Conservation (phyloP, 2,888 invertebrate genomes). For the Oscheius onirici region DNA sequence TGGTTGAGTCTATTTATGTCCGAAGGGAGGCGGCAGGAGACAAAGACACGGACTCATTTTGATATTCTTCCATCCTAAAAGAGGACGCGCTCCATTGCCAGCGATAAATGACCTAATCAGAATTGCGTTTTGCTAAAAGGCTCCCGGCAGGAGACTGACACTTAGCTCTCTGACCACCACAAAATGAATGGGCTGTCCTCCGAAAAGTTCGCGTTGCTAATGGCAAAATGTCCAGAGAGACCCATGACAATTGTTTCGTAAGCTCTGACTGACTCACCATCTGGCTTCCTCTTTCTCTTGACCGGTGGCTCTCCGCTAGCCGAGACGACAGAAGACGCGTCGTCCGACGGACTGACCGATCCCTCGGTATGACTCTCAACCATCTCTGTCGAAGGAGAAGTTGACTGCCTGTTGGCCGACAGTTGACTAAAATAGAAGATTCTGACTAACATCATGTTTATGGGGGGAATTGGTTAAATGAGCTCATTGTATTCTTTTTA, state of each 20-base stretch:
- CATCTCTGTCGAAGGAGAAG: constrained; percentile 29
- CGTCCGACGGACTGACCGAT: constrained; percentile 29
- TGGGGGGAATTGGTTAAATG: background rate
- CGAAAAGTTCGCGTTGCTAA: constrained; percentile 18
- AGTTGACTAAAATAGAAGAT: constrained; percentile 25
- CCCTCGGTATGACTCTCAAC: constrained; percentile 31
- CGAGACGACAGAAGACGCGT: constrained; percentile 29
- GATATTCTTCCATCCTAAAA: constrained; percentile 13
- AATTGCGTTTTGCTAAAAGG: constrained; percentile 25
- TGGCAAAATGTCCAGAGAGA: constrained; percentile 10
- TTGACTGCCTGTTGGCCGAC: constrained; percentile 23
- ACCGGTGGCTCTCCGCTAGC: constrained; percentile 6
- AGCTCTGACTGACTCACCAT: constrained; percentile 28
- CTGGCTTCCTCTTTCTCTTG: constrained; percentile 35
- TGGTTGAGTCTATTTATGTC: background rate
- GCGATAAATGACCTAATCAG: constrained; percentile 31
- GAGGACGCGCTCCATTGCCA: constrained; percentile 29
- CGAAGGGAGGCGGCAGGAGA: background rate
- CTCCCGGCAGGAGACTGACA: constrained; percentile 24
- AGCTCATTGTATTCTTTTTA: background rate
- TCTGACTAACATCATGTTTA: background rate
- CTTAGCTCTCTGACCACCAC: background rate
- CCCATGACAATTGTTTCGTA: constrained; percentile 10
- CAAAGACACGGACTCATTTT: constrained; percentile 13
- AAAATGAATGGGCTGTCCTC: constrained; percentile 1